A percentile compares a stretch with the other conserved stretches of the same genome.
Evolutionary conservation across 2,888 invertebrate genomes (phyloP).

Genomic region (Globia sparganii): DNA sequence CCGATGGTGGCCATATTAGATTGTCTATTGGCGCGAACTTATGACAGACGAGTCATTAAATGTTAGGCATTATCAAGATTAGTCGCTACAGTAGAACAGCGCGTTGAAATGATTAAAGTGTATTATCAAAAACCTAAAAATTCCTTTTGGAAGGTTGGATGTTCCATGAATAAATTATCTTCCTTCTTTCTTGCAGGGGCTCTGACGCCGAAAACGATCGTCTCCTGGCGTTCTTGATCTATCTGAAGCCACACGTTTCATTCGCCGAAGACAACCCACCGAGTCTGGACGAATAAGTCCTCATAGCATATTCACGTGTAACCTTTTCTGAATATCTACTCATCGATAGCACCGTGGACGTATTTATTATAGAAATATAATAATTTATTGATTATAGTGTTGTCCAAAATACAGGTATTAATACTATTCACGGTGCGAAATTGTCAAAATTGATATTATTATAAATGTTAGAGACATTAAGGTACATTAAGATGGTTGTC

Average conservation of each 20-base stretch:
- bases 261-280: conserved; percentile 69
- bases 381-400: conserved; percentile 33
- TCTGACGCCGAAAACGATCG: conserved; percentile 80
- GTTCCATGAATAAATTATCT: background rate
- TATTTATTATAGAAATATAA: conserved; percentile 44
- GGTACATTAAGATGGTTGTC: conserved; percentile 70
- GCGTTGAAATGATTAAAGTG: background rate
- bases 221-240: conserved; percentile 82
- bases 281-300: conserved; percentile 64
- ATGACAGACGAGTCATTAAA: background rate
- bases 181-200: conserved; percentile 69
- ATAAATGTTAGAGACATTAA: conserved; percentile 54
- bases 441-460: conserved; percentile 39
- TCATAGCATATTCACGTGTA: conserved; percentile 9
- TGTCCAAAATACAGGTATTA: conserved; percentile 54
- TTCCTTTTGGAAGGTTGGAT: background rate
- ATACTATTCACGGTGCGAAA: conserved; percentile 45
- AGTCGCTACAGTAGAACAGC: background rate
- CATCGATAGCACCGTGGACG: conserved; percentile 49
- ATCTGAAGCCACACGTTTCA: conserved; percentile 77
- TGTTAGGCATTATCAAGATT: background rate
- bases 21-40: background rate
- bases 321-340: conserved; percentile 23
- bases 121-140: background rate
- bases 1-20: background rate